Conservation (phyloP, 2,797 vertebrate species). For the Gallinago nigripennis region DNA sequence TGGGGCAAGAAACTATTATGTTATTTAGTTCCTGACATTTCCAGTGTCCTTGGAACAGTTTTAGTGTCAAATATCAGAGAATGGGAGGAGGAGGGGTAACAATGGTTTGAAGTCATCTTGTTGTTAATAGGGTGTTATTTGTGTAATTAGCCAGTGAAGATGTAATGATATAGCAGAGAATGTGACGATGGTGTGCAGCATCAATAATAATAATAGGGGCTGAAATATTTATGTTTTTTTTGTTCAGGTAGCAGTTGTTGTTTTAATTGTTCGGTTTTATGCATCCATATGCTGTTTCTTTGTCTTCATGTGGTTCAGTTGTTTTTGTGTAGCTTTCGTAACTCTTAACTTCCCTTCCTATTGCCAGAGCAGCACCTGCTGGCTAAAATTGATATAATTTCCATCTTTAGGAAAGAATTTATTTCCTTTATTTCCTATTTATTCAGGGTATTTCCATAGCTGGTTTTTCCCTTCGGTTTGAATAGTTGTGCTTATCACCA, state of each 20-base stretch:
- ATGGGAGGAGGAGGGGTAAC: not conserved
- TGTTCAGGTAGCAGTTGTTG: not conserved
- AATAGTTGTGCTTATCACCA: not conserved
- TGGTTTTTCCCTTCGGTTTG: not conserved
- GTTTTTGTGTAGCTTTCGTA: not conserved
- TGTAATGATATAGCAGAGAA: not conserved
- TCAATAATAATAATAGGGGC: not conserved
- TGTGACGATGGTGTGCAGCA: not conserved
- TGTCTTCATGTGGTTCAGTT: slow-evolving; percentile 7
- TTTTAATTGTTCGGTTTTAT: not conserved
- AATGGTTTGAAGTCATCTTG: not conserved
- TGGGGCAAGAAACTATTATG: not conserved
- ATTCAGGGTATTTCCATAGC: not conserved
- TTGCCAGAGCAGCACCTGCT: slow-evolving; percentile 67
- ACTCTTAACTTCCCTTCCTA: not conserved
- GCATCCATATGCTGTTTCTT: not conserved
- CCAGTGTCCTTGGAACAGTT: not conserved
- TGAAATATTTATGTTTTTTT: slow-evolving; percentile 15
- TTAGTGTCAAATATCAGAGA: not conserved
- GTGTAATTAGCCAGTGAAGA: not conserved
- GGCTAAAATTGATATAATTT: slow-evolving; percentile 40
- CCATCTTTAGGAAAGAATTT: not conserved
- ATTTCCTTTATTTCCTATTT: not conserved
- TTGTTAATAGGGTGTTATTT: slow-evolving; percentile 5
- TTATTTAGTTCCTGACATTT: not conserved